A percentile compares a stretch with the other conserved stretches of the same genome.
phyloP scores from a whole-genome alignment of 1,140 invertebrate genomes.

The Plutomurus gul region DNA sequence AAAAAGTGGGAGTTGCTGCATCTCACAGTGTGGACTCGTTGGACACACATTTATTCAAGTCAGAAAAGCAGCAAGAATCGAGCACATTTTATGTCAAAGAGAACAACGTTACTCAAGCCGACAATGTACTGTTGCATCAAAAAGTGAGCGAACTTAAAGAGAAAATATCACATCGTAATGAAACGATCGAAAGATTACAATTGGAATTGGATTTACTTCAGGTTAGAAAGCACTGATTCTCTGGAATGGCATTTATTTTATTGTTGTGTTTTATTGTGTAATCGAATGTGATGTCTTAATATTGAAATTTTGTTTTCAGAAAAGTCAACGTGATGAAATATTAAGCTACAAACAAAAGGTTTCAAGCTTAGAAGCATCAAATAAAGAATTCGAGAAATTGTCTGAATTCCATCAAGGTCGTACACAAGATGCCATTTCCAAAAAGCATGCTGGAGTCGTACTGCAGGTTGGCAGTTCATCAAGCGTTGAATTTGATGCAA shows the following conservation, averaged over 20 bases:
- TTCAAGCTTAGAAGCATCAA: not conserved
- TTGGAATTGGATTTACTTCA: not conserved
- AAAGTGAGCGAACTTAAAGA: not conserved
- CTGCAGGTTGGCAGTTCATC: not conserved
- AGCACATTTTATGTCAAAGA: conserved; percentile 79
- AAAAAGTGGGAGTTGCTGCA: conserved; percentile 12
- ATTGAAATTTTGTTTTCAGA: not conserved
- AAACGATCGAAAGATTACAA: not conserved
- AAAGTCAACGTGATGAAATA: not conserved
- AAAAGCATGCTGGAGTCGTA: too few species aligned
- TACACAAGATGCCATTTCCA: too few species aligned
- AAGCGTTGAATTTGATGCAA: not conserved
- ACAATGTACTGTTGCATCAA: not conserved
- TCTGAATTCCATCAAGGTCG: too few species aligned
- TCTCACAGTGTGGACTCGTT: conserved; percentile 26
- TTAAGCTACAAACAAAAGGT: not conserved
- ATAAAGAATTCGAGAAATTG: not conserved
- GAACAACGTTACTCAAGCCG: not conserved
- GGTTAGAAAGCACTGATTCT: too few species aligned
- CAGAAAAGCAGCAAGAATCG: conserved; percentile 69
- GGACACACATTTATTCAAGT: conserved; percentile 3
- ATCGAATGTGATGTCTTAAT: not conserved
- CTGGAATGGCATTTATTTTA: too few species aligned
- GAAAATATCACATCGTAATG: not conserved
- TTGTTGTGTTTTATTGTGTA: not conserved